A percentile compares a stretch with the other conserved stretches of the same genome.
Conservation (phyloP, 1,140 invertebrate genomes). For the Eriocheir sinensis region DNA sequence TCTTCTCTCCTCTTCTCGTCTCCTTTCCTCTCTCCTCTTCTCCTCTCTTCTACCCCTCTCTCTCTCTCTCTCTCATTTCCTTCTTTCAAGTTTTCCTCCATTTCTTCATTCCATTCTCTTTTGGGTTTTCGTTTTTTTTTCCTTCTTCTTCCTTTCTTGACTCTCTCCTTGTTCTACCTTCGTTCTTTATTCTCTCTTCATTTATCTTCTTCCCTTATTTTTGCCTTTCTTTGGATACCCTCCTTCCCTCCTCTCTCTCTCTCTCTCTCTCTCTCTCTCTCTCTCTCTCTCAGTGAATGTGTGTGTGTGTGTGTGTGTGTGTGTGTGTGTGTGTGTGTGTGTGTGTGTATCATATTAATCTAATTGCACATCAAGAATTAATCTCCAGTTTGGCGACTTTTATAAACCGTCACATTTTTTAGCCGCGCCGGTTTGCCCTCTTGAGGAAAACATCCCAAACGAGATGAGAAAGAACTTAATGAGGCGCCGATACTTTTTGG, state of each 20-base stretch:
- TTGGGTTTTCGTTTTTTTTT: not conserved
- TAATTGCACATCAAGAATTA: conserved; percentile 2
- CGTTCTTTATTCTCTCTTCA: not conserved
- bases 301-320: not conserved
- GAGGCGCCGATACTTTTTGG: not conserved
- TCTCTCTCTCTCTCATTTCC: not conserved
- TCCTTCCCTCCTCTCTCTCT: too few relatives aligned
- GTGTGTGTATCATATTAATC: not conserved
- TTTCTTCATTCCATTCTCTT: not conserved
- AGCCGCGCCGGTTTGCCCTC: not conserved
- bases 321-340: not conserved
- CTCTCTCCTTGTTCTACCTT: not conserved
- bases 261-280: not conserved
- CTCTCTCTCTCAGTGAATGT: not conserved
- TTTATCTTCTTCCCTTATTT: not conserved
- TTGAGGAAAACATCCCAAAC: not conserved
- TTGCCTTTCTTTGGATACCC: not conserved
- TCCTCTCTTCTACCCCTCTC: not conserved
- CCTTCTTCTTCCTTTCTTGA: not conserved
- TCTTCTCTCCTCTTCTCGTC: not conserved
- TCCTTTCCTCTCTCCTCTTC: not conserved
- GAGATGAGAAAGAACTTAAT: conserved; percentile 25
- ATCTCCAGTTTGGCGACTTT: not conserved
- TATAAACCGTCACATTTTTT: not conserved
- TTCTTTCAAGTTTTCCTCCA: not conserved